These are phyloP conservation scores for Tribolium madens DNA, from an alignment of 1,140 invertebrate genomes.

Conservation along the genomic window DNA sequence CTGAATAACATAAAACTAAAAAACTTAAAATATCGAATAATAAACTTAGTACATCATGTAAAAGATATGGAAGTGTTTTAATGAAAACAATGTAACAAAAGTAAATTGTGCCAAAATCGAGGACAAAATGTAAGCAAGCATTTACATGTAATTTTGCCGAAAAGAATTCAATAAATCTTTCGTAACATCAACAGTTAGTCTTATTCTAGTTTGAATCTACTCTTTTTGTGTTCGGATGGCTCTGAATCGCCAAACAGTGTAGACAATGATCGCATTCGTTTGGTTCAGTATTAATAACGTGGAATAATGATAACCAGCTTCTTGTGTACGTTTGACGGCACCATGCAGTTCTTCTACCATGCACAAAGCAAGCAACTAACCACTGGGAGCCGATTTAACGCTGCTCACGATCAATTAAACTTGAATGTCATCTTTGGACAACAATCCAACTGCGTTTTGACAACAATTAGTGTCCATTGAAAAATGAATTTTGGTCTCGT, in stretches of 20 bases:
- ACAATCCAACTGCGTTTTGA: conserved; percentile 21
- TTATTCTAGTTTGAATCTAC: background rate
- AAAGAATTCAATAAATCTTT: no score
- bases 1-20: no score
- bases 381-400: conserved; percentile 34
- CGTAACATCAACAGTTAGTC: background rate
- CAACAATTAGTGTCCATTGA: conserved; percentile 30
- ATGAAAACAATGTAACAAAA: no score
- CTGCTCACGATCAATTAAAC: conserved; percentile 37
- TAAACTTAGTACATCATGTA: no score
- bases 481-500: background rate
- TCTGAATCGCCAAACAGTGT: background rate
- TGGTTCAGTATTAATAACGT: conserved; percentile 21
- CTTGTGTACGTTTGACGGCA: conserved; percentile 36
- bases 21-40: no score
- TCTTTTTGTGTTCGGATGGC: background rate
- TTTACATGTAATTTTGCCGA: no score
- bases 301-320: conserved; percentile 35
- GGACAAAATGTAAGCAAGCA: no score
- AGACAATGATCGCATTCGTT: conserved; percentile 16
- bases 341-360: conserved; percentile 18
- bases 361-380: conserved; percentile 31
- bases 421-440: conserved; percentile 36
- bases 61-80: no score
- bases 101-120: no score